phyloP scores from a whole-genome alignment of 1,140 invertebrate species.

The Diuraphis noxia region DNA sequence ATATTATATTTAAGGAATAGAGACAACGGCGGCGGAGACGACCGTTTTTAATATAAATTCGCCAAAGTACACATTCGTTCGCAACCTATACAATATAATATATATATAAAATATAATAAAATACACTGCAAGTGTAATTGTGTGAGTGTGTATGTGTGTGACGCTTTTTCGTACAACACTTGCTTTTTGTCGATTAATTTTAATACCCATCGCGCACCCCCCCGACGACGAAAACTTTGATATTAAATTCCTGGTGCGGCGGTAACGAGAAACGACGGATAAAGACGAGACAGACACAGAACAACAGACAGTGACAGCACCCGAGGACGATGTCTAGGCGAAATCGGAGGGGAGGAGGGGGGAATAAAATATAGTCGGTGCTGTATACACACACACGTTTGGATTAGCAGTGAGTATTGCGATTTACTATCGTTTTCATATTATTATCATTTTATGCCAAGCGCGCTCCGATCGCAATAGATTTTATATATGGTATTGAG shows the following conservation, averaged over 20 bases:
- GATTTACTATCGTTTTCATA: too few relatives aligned
- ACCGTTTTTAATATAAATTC: constrained; percentile 37
- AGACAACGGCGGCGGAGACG: neutral
- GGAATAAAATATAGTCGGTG: too few relatives aligned
- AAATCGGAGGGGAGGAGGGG: too few relatives aligned
- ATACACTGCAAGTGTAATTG: neutral
- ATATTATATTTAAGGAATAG: neutral
- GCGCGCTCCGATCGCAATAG: too few relatives aligned
- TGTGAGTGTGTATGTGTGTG: neutral
- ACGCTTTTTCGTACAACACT: too few relatives aligned
- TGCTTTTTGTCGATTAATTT: neutral
- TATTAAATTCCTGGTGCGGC: neutral
- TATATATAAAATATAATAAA: neutral
- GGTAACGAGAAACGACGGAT: neutral
- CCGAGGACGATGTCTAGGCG: neutral
- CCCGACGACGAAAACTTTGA: neutral
- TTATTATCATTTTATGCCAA: too few relatives aligned
- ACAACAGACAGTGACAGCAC: too few relatives aligned
- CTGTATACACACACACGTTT: too few relatives aligned
- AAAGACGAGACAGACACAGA: neutral
- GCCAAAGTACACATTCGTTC: constrained; percentile 5
- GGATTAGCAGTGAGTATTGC: too few relatives aligned
- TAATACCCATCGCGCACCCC: neutral
- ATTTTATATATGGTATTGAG: too few relatives aligned
- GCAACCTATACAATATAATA: too few relatives aligned